phyloP scores from a whole-genome alignment of 2,797 vertebrate genomes.

The Ambastaia sidthimunki region DNA sequence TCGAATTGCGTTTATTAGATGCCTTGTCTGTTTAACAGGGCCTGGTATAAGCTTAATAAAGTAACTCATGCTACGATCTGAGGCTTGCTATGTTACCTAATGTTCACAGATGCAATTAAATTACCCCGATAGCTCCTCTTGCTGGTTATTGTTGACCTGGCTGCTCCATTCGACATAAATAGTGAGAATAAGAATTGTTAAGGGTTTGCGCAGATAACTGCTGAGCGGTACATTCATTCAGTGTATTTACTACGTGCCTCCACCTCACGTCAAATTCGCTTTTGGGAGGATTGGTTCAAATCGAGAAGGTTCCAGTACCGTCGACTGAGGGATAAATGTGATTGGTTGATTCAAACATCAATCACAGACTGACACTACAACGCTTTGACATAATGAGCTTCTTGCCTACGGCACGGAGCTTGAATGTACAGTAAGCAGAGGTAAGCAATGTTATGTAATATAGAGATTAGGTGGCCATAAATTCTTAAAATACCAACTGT shows the following conservation, averaged over 20 bases:
- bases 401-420: conserved; percentile 1
- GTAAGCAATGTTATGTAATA: conserved; percentile 24
- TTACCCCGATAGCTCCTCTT: background rate
- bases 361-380: conserved; percentile 41
- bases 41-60: conserved; percentile 16
- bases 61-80: conserved; percentile 15
- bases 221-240: conserved; percentile 67
- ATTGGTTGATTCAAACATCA: conserved; percentile 62
- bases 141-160: background rate
- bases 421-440: conserved; percentile 6
- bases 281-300: conserved; percentile 73
- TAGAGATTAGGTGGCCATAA: conserved; percentile 2
- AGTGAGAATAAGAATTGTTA: background rate
- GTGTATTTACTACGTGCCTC: conserved; percentile 82
- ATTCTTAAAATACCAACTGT: conserved; percentile 20
- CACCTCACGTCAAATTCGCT: conserved; percentile 57
- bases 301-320: conserved; percentile 64
- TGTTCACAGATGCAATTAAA: background rate
- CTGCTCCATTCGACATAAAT: background rate
- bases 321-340: conserved; percentile 19
- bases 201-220: background rate
- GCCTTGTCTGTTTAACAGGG: conserved; percentile 6
- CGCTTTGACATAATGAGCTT: background rate
- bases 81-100: conserved; percentile 3
- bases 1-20: background rate